Percentiles rank a stretch among this genome's conserved stretches.
Evolutionary conservation across 2,113 vertebrate genomes (phyloP).

Genomic region (Acrocephalus arundinaceus): DNA sequence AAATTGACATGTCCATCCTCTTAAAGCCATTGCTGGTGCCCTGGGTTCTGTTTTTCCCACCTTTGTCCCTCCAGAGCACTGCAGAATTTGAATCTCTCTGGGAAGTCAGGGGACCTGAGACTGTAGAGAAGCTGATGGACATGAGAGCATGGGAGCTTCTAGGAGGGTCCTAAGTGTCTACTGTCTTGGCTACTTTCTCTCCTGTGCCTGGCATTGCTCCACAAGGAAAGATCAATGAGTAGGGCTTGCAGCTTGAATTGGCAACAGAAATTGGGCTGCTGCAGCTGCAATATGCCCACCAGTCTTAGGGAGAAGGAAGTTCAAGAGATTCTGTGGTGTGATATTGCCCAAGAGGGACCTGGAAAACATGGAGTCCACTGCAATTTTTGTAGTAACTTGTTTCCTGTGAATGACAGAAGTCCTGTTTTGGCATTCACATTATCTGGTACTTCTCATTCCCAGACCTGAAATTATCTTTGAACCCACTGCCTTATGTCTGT

Average conservation of each 20-base stretch:
- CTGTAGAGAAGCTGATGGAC: not conserved
- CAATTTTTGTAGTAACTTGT: not conserved
- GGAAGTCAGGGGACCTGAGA: not conserved
- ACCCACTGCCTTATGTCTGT: accelerated
- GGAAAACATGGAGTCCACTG: not conserved
- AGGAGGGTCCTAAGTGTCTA: not conserved
- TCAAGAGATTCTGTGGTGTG: not conserved
- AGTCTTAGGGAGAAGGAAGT: not conserved
- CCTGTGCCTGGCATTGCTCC: not conserved
- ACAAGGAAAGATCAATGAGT: not conserved
- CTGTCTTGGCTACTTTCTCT: not conserved
- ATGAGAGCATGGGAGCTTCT: not conserved
- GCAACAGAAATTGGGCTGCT: not conserved
- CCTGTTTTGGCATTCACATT: not conserved
- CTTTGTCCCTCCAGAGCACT: not conserved
- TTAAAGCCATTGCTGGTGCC: not conserved
- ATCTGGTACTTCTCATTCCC: not conserved
- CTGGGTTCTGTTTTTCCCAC: not conserved
- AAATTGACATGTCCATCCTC: not conserved
- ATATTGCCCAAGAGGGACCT: not conserved
- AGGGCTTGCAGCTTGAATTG: not conserved
- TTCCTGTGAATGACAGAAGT: not conserved
- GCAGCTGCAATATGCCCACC: not conserved
- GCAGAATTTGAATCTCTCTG: not conserved
- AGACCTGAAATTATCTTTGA: not conserved